Conservation (phyloP, 37 sponge, comb jelly and placozoan genomes). For the Halisarca cf. caerulea region DNA sequence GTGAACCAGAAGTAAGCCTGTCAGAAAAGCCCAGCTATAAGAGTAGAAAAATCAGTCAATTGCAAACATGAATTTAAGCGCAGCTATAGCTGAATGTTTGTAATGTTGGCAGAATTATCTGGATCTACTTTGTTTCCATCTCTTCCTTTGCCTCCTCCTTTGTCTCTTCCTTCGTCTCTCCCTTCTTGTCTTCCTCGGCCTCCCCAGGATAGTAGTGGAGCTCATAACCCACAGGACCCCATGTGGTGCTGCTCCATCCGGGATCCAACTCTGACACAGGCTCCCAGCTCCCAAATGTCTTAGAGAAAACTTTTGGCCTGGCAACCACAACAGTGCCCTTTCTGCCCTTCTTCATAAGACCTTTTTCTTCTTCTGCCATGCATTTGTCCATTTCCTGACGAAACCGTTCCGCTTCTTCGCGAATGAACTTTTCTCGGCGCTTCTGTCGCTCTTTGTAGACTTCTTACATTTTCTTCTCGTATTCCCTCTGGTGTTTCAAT, state of each 20-base stretch:
- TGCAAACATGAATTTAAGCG: no score
- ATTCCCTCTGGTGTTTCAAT: not conserved
- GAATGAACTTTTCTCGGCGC: not conserved
- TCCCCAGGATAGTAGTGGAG: conserved; percentile 7
- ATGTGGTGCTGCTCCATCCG: conserved; percentile 23
- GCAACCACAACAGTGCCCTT: conserved; percentile 24
- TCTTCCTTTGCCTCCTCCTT: conserved; percentile 1
- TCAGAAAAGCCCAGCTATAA: no score
- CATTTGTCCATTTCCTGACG: conserved; percentile 8
- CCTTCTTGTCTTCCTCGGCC: not conserved
- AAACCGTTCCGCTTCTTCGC: conserved; percentile 6
- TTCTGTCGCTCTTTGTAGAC: not conserved
- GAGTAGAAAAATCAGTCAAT: no score
- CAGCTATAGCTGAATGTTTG: no score
- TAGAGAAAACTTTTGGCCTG: not conserved
- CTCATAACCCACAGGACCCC: conserved; percentile 26
- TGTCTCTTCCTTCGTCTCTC: not conserved
- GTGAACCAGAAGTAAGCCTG: no score
- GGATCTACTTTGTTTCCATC: no score
- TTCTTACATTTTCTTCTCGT: not conserved
- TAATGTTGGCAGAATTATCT: no score
- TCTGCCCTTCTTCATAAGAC: not conserved
- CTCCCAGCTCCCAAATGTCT: not conserved
- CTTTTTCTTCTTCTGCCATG: not conserved
- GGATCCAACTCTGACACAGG: conserved; percentile 5